Percentiles rank a stretch among this genome's conserved stretches.
These are phyloP conservation scores for Galerucella pusilla DNA, from an alignment of 2,888 invertebrate genomes.

Conservation along the genomic window DNA sequence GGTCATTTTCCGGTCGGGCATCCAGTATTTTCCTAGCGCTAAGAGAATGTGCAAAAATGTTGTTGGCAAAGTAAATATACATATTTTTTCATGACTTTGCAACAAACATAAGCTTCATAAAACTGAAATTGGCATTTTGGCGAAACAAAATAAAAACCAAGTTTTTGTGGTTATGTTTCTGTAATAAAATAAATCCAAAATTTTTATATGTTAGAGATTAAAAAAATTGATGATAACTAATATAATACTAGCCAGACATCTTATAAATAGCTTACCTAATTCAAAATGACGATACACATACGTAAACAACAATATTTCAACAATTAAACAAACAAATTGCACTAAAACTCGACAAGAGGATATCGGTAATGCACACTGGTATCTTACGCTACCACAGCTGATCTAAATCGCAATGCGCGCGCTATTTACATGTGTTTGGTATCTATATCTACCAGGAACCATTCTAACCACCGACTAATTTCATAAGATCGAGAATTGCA, in stretches of 20 bases:
- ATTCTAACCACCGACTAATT: conserved; percentile 7
- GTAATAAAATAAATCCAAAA: conserved; percentile 7
- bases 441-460: background rate
- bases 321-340: conserved; percentile 2
- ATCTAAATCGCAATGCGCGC: conserved; percentile 12
- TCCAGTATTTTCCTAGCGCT: conserved; percentile 8
- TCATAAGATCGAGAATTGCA: conserved; percentile 3
- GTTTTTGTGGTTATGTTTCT: conserved; percentile 3
- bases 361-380: background rate
- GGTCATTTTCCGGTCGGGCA: background rate
- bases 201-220: background rate
- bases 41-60: conserved; percentile 2
- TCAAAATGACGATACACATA: background rate
- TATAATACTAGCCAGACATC: background rate
- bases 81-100: conserved; percentile 6
- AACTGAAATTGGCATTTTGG: background rate
- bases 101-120: conserved; percentile 1
- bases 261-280: background rate
- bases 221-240: conserved; percentile 1
- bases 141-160: conserved; percentile 5
- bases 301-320: conserved; percentile 1
- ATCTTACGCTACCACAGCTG: conserved; percentile 6
- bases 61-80: background rate
- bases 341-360: background rate
- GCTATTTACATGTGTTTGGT: background rate